Evolutionary conservation across 1,140 invertebrate genomes (phyloP), one percentile per base, ranked within the genome.

Genomic region (Formica exsecta): DNA sequence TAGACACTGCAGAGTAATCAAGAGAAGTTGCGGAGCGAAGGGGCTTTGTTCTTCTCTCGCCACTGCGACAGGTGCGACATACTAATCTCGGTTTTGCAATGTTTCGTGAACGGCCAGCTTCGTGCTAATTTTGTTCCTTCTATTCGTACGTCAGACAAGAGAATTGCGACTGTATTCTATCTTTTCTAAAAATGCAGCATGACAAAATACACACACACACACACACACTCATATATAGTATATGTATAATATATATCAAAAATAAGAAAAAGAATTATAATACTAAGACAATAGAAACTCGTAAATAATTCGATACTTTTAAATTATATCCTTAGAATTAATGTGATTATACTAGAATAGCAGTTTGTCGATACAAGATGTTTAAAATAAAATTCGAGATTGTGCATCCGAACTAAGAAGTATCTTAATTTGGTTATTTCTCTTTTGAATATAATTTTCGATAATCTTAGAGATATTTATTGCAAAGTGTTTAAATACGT

Each of bases 71-170:
- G 79, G 79, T 81, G 79, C 66, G 38, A 73, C 66, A 73, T 73
- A 81, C 79, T 81, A 81, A 81, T 81, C 79, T 61, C 79, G 51
- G 66, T 81, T 81, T 81, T 81, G 79, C 79, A 81, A 81, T 71
- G 48, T 51, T 73, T 73, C 79, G 59, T 38, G 38, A 81, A 70
- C 79, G 36, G 79, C 79, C 79, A 81, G 79, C 79, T 81, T 81
- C 36, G 66, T 81, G 66, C 79, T 81, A 81, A 81, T 81, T 81
- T 38, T 81, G 66, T 81, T 61, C 51, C 41, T 71, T 44, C 76
- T 70, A n/a, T 79, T 70, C 76, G 44, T 25, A 73, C 66, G 25
- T 48, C 51, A 25, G 66, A 61, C 79, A 81, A 44, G 51, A 59
- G 66, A 81, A 70, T 80, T 19, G 16, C 65, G 36, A 70, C 57